Percentiles rank a stretch among this genome's conserved stretches.
These are phyloP conservation scores for Copidosoma aretas DNA, from an alignment of 2,888 invertebrate species.

Conservation along the genomic window DNA sequence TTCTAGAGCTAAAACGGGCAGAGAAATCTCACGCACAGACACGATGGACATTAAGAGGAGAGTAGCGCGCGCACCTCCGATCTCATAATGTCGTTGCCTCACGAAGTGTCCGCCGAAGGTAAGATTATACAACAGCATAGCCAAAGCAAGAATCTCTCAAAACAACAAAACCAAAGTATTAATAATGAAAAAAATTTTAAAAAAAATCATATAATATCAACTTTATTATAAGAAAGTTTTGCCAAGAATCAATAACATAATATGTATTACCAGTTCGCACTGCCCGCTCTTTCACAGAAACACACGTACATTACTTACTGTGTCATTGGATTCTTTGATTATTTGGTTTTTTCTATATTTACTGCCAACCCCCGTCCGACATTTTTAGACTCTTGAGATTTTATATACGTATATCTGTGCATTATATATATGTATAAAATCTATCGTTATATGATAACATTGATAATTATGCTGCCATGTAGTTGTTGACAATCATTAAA, in stretches of 20 bases:
- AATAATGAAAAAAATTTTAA: slow-evolving; percentile 29
- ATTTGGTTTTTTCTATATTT: background rate
- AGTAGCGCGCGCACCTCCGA: slow-evolving; percentile 42
- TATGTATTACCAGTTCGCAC: slow-evolving; percentile 49
- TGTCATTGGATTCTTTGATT: background rate
- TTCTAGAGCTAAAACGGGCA: slow-evolving; percentile 45
- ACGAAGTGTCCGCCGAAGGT: slow-evolving; percentile 58
- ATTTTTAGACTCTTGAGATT: background rate
- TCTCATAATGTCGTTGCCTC: slow-evolving; percentile 43
- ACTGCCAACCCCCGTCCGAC: background rate
- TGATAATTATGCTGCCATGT: background rate
- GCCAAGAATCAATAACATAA: too few relatives aligned
- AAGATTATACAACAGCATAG: slow-evolving; percentile 47
- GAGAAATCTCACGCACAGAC: slow-evolving; percentile 46
- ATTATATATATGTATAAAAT: too few relatives aligned
- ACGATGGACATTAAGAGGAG: slow-evolving; percentile 56
- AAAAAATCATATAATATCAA: slow-evolving; percentile 34
- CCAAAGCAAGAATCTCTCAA: slow-evolving; percentile 29
- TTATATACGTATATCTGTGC: background rate
- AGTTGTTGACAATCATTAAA: background rate
- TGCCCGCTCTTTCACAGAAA: slow-evolving; percentile 59
- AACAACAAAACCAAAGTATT: slow-evolving; percentile 15
- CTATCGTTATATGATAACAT: too few relatives aligned
- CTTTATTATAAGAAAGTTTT: background rate
- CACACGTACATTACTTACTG: slow-evolving; percentile 42